Evolutionary conservation across 1,140 invertebrate genomes (phyloP).

Genomic region (Atta texana): DNA sequence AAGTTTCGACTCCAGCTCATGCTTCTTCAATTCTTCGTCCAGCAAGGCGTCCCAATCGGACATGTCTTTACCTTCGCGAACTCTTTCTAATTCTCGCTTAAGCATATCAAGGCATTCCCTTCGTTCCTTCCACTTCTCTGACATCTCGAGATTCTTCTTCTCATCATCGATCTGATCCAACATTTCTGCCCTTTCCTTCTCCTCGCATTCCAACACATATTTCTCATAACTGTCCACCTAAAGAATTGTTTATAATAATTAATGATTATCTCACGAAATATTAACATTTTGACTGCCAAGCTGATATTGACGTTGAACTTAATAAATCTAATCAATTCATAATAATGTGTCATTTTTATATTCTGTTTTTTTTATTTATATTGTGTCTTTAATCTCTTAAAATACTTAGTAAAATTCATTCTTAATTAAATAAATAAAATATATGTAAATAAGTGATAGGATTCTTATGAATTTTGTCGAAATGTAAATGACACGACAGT

Average conservation of each 20-base stretch:
- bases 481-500: too few relatives aligned
- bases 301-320: too few relatives aligned
- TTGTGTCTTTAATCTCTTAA: too few relatives aligned
- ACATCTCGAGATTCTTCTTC: slow-evolving; percentile 27
- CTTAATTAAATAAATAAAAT: too few relatives aligned
- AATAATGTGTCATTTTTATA: too few relatives aligned
- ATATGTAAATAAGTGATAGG: too few relatives aligned
- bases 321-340: too few relatives aligned
- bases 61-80: slow-evolving; percentile 79
- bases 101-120: slow-evolving; percentile 83
- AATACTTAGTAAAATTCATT: too few relatives aligned
- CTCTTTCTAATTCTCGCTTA: slow-evolving; percentile 82
- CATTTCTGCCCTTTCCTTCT: slow-evolving; percentile 75
- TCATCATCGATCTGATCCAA: slow-evolving; percentile 49
- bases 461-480: too few relatives aligned
- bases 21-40: slow-evolving; percentile 67
- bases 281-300: neutral
- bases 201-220: slow-evolving; percentile 83
- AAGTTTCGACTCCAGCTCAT: slow-evolving; percentile 20
- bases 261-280: neutral
- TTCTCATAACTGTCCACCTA: slow-evolving; percentile 83
- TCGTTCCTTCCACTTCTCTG: slow-evolving; percentile 83
- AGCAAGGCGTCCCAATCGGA: slow-evolving; percentile 83
- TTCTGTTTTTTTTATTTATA: too few relatives aligned
- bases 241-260: slow-evolving; percentile 17